Percentiles rank a stretch among this genome's conserved stretches.
Conservation (phyloP, 2,797 vertebrate genomes). For the Lithobates sylvaticus region DNA sequence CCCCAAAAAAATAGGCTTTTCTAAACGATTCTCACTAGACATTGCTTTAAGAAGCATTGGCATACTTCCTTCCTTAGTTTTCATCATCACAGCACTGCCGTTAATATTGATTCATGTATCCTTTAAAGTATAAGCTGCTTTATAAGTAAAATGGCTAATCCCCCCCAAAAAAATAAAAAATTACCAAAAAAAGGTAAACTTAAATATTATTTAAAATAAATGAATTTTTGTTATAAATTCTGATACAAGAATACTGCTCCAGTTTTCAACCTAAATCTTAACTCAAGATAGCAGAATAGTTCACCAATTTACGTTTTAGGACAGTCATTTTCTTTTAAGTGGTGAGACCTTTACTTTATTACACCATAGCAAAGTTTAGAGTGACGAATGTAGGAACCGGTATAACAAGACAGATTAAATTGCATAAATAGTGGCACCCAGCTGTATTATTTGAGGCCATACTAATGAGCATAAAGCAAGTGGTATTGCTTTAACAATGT, state of each 20-base stretch:
- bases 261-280: background rate
- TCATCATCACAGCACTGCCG: too few relatives aligned
- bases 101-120: too few relatives aligned
- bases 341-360: conserved; percentile 10
- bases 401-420: conserved; percentile 38
- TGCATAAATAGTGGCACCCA: conserved; percentile 27
- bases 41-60: too few relatives aligned
- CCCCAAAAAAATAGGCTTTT: too few relatives aligned
- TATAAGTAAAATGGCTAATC: background rate
- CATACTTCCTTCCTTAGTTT: too few relatives aligned
- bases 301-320: background rate
- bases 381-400: conserved; percentile 1
- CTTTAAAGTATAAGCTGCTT: background rate
- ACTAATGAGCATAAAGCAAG: conserved; percentile 35
- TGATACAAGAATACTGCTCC: background rate
- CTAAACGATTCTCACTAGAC: too few relatives aligned
- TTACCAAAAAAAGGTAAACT: background rate
- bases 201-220: background rate
- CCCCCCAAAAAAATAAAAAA: background rate
- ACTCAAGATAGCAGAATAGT: background rate
- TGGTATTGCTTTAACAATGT: conserved; percentile 37
- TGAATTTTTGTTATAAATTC: background rate
- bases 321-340: conserved; percentile 31
- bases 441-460: conserved; percentile 8
- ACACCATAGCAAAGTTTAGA: background rate